Base-by-base conservation (phyloP, 2,888 invertebrate species). In the Melieria omissa region DNA sequence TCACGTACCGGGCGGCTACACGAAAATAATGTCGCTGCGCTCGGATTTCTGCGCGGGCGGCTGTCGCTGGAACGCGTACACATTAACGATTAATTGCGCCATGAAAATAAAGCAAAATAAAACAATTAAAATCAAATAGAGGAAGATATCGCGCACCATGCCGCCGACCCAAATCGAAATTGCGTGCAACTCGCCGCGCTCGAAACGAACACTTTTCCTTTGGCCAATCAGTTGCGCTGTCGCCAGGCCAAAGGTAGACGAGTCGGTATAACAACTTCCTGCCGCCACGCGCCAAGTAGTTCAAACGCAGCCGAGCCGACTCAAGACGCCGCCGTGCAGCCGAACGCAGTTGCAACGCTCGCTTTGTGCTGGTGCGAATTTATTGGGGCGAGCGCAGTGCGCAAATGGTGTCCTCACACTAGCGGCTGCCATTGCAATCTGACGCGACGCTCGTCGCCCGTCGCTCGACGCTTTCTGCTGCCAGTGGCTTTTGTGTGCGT, bases 51-150 rank as follows among this genome's bases (percentile, higher is more conserved):
- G 83, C 63, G 82, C 78, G 55, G 84, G 77, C 57, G 85, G 86
- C 73, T 85, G 85, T 68, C 86, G 80, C 77, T 86, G 85, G 79
- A 85, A 85, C 72, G 85, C 85, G 80, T 86, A 85, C 74, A 85
- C 85, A 77, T 85, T 85, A 77, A 85, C 85, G 79, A 85, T 84
- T 82, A 85, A 81, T 83, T 85, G 86, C 74, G 85, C 85, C 83
- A 85, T 80, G 78, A 85, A 85, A 81, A 85, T 85, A 75, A 85
- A 81, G 80, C 85, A 84, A 82, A 85, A 85, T 82, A 85, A 84
- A 83, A 84, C 83, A 79, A 85, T 85, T 81, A 85, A 80, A 78
- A 86, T 84, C 78, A 85, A 79, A 79, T 85, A 85, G 73, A 85
- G 80, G 80, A 85, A 84, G 73, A 85, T 85, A 82, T 85, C 85